Base-by-base conservation (phyloP, 1,140 invertebrate genomes). In the Drosophila arawakana region DNA sequence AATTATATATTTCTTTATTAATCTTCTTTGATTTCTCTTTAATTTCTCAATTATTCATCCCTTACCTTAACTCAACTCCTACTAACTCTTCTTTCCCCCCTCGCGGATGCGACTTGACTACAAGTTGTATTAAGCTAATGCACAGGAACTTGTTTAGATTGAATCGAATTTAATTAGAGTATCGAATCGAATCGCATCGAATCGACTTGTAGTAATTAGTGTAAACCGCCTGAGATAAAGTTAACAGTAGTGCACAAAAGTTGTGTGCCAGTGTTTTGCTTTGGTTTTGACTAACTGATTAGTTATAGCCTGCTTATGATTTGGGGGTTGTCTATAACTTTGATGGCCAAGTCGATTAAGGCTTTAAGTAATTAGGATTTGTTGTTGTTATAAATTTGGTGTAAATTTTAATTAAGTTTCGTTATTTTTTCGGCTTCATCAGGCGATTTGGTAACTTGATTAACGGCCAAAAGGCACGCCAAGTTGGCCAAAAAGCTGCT, bases 341-440 rank as follows among this genome's bases (percentile, higher is more conserved):
- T 67, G 78, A 82, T 80, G 78, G 75, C 67, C 77, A 73, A 86
- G 80, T 70, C 77, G 80, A 88, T 86, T 83, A 62, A 43, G 59
- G 49, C 55, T 83, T 57, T 50, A 69, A 62, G 68, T 81, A 75
- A 78, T 73, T 73, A 55, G 39, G 46, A 73, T 66, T 72, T 34
- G 55, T 55, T 52, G 21, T 21, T 54, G 21, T 65, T 62, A 39
- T 15, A 49, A 50, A 52, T 79, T 76, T 79, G 34, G 25, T 58
- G 39, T 67, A 66, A 74, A 86, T 82, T 86, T 86, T 82, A 83
- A 86, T 86, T 80, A 86, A 80, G 43, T 81, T 86, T 63, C 41
- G 58, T 60, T 30, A 30, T 30, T 30, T 30, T 63, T 81, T 65
- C 47, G 49, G 55, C 71, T 41, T 39, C 47, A 37, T 59, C 57